phyloP scores from a whole-genome alignment of 2,113 vertebrate species.

The Fulmarus glacialis region DNA sequence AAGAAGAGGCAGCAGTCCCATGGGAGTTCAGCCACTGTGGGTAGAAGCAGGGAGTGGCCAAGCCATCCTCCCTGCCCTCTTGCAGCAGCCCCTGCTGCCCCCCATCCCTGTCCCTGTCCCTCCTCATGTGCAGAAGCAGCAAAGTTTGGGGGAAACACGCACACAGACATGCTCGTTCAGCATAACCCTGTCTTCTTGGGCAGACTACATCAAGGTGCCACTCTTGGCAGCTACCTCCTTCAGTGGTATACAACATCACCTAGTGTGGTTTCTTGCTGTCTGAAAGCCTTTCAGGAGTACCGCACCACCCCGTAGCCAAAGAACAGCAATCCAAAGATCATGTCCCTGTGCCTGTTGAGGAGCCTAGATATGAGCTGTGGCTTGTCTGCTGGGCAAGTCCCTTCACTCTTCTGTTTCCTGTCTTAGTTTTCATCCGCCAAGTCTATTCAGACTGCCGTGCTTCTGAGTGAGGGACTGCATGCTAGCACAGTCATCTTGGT shows the following conservation, averaged over 20 bases:
- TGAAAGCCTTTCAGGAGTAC: neutral
- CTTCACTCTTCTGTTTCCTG: neutral
- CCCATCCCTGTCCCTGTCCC: neutral
- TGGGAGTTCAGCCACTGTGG: neutral
- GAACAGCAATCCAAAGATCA: neutral
- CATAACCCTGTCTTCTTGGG: neutral
- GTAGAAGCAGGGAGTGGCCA: neutral
- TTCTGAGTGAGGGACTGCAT: neutral
- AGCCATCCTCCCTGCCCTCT: neutral
- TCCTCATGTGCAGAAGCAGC: neutral
- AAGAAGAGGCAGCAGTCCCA: neutral
- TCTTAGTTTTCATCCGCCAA: neutral
- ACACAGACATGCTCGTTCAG: accelerated
- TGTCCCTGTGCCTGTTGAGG: neutral
- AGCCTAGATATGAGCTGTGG: neutral
- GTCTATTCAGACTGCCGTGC: neutral
- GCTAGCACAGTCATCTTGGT: neutral
- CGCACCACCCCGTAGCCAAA: neutral
- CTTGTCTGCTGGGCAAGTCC: neutral
- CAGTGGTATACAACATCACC: accelerated
- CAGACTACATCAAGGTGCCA: neutral
- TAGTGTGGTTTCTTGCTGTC: neutral
- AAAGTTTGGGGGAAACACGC: neutral
- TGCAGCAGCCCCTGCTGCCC: neutral
- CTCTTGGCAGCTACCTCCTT: neutral